These are phyloP conservation scores for Seriola rivoliana DNA, from an alignment of 2,113 vertebrate genomes.

Conservation along the genomic window DNA sequence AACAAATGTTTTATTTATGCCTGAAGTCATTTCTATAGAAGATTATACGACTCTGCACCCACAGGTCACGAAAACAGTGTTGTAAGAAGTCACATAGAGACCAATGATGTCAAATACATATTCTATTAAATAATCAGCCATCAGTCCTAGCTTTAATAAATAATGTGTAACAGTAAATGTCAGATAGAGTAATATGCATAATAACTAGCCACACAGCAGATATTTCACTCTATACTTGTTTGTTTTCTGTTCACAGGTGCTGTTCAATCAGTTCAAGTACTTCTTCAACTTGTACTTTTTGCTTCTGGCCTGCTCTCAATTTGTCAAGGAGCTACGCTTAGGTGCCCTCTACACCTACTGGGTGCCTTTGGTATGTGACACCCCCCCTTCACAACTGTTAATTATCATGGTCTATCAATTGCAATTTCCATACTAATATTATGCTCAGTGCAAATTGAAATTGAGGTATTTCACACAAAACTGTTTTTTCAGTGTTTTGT, in stretches of 20 bases:
- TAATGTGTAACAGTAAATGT: neutral
- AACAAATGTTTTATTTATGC: neutral
- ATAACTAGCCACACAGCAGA: neutral
- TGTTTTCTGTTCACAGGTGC: slow-evolving; percentile 85
- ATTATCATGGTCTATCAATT: neutral
- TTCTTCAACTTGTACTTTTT: slow-evolving; percentile 99
- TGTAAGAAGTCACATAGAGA: neutral
- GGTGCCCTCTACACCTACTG: slow-evolving; percentile 97
- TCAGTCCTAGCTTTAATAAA: neutral
- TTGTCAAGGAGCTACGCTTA: slow-evolving; percentile 93
- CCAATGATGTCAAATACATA: neutral
- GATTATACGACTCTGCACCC: neutral
- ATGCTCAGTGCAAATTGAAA: neutral
- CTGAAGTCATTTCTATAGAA: neutral
- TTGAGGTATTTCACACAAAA: neutral
- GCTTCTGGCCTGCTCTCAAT: slow-evolving; percentile 97
- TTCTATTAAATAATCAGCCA: neutral
- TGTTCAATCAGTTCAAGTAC: slow-evolving; percentile 99
- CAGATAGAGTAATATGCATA: neutral
- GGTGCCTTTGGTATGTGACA: slow-evolving; percentile 93
- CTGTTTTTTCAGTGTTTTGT: neutral
- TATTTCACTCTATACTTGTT: slow-evolving; percentile 8
- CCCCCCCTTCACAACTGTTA: neutral
- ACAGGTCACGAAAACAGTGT: neutral
- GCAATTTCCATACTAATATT: neutral